Base-by-base conservation (phyloP, 2,113 vertebrate genomes). In the Pygoscelis adeliae region DNA sequence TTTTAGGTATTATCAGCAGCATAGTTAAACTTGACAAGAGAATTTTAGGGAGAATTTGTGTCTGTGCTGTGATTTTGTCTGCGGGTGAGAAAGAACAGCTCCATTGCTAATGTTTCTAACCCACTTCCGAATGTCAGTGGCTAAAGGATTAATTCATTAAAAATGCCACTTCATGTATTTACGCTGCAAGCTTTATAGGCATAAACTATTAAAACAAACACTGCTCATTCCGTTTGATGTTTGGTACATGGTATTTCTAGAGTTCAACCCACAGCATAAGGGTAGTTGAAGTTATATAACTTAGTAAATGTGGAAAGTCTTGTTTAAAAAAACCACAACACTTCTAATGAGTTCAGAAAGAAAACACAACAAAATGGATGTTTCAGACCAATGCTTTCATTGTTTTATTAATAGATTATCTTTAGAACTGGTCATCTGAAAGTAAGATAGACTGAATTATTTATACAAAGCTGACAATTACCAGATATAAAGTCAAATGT, bases 321-420 rank as follows among this genome's bases (percentile, higher is more conserved):
- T 81, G 18, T 50, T 82, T 40, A 47, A 83, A 82, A 92, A 40
- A 29, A 0, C 2, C 38, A 40, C 23, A 77, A 58, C 29, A 44
- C 36, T 53, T 65, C 29, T 56, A 72, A 40, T 9, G 14, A 89
- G 34, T 94, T 93, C 81, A 88, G 73, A 96, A 96, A 91, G 66
- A 95, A 95, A 94, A 91, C 95, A 91, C 91, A 95, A 96, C 94
- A 83, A 95, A 96, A 94, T 36, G 7, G 13, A 59, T 73, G 50
- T 87, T 94, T 96, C 77, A 89, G 87, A 91, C 58, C 63, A 93
- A 83, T n/a, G 67, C 27, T 83, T 95, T 94, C 74, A 91, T 38
- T 70, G 42, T 61, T 97, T 97, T 97, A 97, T 97, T 97, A 80
- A 53, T 1, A 89, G 55, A 61, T 65, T 58, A 83, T 42, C n/a